These are phyloP conservation scores for Peucedramus taeniatus DNA, from an alignment of 2,113 vertebrate species.

Conservation along the genomic window DNA sequence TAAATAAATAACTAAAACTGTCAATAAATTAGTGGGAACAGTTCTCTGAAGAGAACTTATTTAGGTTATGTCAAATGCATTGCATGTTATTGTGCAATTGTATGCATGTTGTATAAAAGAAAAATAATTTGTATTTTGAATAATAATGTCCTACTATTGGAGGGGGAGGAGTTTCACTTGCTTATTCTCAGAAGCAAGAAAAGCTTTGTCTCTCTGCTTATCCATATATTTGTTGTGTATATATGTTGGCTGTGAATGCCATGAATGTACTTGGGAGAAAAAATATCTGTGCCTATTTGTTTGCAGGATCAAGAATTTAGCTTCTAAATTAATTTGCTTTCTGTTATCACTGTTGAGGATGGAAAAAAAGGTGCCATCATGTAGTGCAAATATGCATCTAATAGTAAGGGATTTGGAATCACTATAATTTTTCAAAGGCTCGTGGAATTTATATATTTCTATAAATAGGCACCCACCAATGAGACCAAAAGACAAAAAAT, in stretches of 20 bases:
- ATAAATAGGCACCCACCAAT: background rate
- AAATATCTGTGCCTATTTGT: background rate
- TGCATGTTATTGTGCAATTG: background rate
- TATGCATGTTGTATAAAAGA: background rate
- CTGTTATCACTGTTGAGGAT: background rate
- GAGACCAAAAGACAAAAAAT: background rate
- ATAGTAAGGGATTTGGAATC: background rate
- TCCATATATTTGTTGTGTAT: background rate
- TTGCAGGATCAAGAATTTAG: background rate
- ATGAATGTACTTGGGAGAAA: rapidly evolving
- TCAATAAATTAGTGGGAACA: background rate
- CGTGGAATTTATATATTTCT: background rate
- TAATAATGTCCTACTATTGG: background rate
- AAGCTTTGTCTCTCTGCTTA: background rate
- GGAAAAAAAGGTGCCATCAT: background rate
- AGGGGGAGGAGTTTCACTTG: background rate
- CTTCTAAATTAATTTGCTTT: background rate
- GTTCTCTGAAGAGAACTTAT: background rate
- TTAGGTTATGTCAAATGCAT: background rate
- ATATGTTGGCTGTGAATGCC: background rate
- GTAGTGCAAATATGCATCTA: background rate
- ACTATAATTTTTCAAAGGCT: background rate
- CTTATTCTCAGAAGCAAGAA: background rate
- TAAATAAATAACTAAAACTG: background rate
- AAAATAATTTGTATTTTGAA: background rate